Evolutionary conservation across 2,888 invertebrate species (phyloP), one percentile per base, ranked within the genome.

Genomic region (Torymus auratus): DNA sequence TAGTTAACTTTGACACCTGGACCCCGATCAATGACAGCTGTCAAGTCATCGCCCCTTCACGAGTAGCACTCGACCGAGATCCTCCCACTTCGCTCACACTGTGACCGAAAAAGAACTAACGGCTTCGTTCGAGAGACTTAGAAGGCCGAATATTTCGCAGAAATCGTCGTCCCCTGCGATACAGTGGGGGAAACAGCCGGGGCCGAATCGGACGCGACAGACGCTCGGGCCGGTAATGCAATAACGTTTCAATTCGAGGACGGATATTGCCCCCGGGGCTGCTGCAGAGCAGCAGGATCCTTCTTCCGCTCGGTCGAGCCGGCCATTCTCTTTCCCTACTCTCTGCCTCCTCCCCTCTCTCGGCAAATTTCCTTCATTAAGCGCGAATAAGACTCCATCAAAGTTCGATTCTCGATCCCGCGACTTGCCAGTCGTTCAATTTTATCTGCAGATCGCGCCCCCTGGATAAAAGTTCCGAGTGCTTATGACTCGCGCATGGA

Each of bases 191-290:
- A 67, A 14, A 17, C 4, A 69, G 58, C 4, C 14, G 11, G n/a
- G 62, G 28, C 55, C 7, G 17, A 61, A n/a, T 20, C 0, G 23
- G 2, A 14, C 17, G 14, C 14, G 11, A 12, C 3, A 14, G 11
- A 14, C 13, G 14, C 10, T 41, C 84, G 85, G 86, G 86, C 87
- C 78, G 28, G 70, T 89, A 90, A 90, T 86, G 88, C 87, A 90
- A 90, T 91, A 89, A 89, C 87, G 88, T 90, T 91, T 89, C 90
- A 88, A 91, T 90, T 89, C 87, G 87, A 85, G 86, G 83, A 85
- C 90, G 91, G 90, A 90, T 90, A 90, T 91, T 90, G 87, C 89
- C 82, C 89, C 82, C 81, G 83, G 85, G 85, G 87, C 85, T 84
- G 85, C 82, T 71, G 56, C 56, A 75, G 67, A 65, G 62, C 28